phyloP scores from a whole-genome alignment of 2,888 invertebrate species.

The Tridacna crocea region DNA sequence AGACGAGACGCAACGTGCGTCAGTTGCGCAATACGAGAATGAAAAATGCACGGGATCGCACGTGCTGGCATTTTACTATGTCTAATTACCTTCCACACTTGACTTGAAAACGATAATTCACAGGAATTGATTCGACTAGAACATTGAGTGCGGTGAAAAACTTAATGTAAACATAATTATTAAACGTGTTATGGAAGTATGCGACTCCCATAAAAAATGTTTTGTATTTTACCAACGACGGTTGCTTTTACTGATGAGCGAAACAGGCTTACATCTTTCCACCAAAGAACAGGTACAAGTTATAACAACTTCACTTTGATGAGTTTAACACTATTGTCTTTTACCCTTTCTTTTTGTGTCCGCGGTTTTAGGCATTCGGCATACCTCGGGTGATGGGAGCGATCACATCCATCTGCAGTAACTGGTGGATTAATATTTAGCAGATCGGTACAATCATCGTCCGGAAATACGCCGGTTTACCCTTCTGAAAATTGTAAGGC shows the following conservation, averaged over 20 bases:
- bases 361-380: no score
- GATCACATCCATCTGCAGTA: no score
- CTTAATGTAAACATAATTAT: slow-evolving; percentile 29
- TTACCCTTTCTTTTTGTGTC: no score
- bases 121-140: slow-evolving; percentile 1
- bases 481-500: no score
- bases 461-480: no score
- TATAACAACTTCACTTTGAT: slow-evolving; percentile 19
- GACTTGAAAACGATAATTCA: slow-evolving; percentile 23
- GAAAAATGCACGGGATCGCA: slow-evolving; percentile 18
- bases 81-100: slow-evolving; percentile 23
- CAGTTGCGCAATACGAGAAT: slow-evolving; percentile 26
- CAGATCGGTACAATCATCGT: no score
- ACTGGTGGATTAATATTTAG: no score
- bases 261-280: slow-evolving; percentile 23
- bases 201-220: neutral
- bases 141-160: slow-evolving; percentile 22
- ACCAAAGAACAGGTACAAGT: slow-evolving; percentile 25
- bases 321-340: slow-evolving; percentile 8
- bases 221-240: neutral
- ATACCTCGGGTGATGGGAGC: no score
- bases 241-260: slow-evolving; percentile 16
- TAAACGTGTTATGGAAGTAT: slow-evolving; percentile 16
- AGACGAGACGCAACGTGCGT: neutral
- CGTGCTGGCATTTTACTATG: slow-evolving; percentile 16